Percentiles rank a stretch among this genome's conserved stretches.
Conservation (phyloP, 2,888 invertebrate species). For the Drosophila helvetica region DNA sequence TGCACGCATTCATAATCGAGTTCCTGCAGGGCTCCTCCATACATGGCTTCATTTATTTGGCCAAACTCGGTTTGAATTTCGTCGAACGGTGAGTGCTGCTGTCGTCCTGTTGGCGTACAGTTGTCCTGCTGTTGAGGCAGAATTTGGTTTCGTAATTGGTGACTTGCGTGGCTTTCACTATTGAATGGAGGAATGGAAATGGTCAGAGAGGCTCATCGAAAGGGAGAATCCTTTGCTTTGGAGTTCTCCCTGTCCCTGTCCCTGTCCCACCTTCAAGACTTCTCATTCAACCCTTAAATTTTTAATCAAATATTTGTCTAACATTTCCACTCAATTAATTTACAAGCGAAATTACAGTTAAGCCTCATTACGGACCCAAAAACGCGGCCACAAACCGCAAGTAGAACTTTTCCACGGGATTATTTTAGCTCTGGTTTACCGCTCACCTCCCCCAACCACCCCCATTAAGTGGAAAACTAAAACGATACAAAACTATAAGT, state of each 20-base stretch:
- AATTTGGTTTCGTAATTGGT: neutral
- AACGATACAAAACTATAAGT: constrained; percentile 63
- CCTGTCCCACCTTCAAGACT: neutral
- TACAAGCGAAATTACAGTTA: constrained; percentile 49
- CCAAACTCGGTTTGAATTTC: constrained; percentile 81
- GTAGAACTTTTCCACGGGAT: constrained; percentile 53
- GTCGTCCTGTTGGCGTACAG: no score
- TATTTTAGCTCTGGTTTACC: constrained; percentile 30
- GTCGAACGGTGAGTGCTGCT: constrained; percentile 79
- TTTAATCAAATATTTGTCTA: constrained; percentile 28
- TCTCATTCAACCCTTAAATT: constrained; percentile 9
- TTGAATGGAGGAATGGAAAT: constrained; percentile 18
- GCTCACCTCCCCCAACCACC: constrained; percentile 2
- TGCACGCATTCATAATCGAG: constrained; percentile 80
- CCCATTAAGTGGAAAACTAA: constrained; percentile 41
- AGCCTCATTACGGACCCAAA: constrained; percentile 51
- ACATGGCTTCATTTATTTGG: constrained; percentile 83
- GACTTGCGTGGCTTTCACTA: no score
- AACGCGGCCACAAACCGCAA: constrained; percentile 21
- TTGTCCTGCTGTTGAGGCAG: neutral
- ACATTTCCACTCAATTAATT: constrained; percentile 61
- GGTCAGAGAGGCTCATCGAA: neutral
- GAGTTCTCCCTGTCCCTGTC: no score
- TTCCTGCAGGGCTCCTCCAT: constrained; percentile 82
- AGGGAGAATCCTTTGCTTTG: neutral